phyloP scores from a whole-genome alignment of 1,140 invertebrate species.

The Zaprionus lachaisei region DNA sequence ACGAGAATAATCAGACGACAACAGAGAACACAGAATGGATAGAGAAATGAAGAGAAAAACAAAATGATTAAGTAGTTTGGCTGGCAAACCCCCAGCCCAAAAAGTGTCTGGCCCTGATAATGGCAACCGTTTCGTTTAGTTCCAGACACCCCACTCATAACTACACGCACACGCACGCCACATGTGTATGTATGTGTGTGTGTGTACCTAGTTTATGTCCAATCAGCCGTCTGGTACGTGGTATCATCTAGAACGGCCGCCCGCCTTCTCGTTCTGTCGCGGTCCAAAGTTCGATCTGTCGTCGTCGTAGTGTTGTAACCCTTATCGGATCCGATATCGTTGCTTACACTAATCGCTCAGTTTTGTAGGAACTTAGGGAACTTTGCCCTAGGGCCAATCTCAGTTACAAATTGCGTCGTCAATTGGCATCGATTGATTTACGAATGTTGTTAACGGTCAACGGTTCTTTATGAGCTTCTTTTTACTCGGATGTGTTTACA shows the following conservation, averaged over 20 bases:
- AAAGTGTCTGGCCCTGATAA: conserved; percentile 7
- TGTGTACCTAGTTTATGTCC: conserved; percentile 13
- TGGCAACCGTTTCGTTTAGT: neutral
- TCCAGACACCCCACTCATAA: neutral
- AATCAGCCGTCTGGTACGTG: conserved; percentile 41
- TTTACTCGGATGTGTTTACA: neutral
- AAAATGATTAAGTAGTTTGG: conserved; percentile 12
- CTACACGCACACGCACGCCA: conserved; percentile 1
- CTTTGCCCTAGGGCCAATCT: neutral
- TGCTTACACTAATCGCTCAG: conserved; percentile 3
- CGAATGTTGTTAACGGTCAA: neutral
- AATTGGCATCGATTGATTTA: conserved; percentile 3
- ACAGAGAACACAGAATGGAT: neutral
- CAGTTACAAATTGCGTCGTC: neutral
- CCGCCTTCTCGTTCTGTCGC: conserved; percentile 7
- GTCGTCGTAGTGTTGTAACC: conserved; percentile 6
- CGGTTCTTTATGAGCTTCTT: neutral
- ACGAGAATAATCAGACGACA: neutral
- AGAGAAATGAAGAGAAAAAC: neutral
- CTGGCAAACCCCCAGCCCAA: conserved; percentile 3
- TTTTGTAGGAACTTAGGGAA: neutral
- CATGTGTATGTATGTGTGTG: neutral
- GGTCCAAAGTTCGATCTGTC: conserved; percentile 28
- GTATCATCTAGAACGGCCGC: neutral
- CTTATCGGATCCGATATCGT: conserved; percentile 9